Conservation (phyloP, 2,888 invertebrate species). For the Scelioninae gen. 1 region DNA sequence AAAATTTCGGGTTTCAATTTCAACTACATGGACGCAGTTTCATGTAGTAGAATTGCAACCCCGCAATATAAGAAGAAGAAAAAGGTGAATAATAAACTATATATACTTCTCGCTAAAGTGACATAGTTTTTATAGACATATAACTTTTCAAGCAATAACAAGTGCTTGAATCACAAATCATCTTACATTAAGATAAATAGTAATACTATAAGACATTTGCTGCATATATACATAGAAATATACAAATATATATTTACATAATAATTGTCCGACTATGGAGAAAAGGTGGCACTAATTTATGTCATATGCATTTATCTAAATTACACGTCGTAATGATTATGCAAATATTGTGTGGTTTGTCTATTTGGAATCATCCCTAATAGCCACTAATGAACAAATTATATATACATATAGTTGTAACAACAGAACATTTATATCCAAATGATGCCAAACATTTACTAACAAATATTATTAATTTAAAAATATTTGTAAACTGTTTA, state of each 20-base stretch:
- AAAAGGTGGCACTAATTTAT: constrained; percentile 34
- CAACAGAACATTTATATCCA: too few species aligned
- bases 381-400: not conserved
- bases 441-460: too few species aligned
- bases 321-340: constrained; percentile 18
- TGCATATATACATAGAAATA: constrained; percentile 6
- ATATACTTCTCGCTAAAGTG: too few species aligned
- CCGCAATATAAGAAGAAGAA: too few species aligned
- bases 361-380: constrained; percentile 7
- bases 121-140: constrained; percentile 5
- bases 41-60: too few species aligned
- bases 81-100: too few species aligned
- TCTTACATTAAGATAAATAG: constrained; percentile 22
- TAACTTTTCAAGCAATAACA: constrained; percentile 19
- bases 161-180: constrained; percentile 15
- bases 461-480: too few species aligned
- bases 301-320: constrained; percentile 31
- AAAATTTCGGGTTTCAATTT: too few species aligned
- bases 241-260: constrained; percentile 16
- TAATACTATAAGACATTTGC: constrained; percentile 7
- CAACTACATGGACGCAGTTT: too few species aligned
- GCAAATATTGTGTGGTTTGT: constrained; percentile 32
- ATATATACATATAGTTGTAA: not conserved
- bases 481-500: too few species aligned
- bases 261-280: constrained; percentile 21